Evolutionary conservation across 2,888 invertebrate genomes (phyloP).

Genomic region (Serripes groenlandicus): DNA sequence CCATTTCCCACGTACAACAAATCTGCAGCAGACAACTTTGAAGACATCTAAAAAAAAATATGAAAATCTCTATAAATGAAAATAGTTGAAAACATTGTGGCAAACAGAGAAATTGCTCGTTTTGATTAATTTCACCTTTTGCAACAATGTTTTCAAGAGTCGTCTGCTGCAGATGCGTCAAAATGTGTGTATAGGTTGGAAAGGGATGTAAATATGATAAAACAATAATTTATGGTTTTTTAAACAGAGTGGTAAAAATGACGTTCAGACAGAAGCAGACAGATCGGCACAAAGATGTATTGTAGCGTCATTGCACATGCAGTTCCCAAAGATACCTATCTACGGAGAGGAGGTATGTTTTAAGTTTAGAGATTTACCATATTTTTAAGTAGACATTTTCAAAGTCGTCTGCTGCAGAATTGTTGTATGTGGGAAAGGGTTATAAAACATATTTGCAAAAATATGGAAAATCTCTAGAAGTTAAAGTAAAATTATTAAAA

Average conservation of each 20-base stretch:
- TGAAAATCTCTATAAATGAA: too few species aligned
- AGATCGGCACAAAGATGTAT: constrained; percentile 97
- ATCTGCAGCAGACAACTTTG: too few species aligned
- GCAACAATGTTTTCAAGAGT: background rate
- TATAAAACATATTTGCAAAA: too few species aligned
- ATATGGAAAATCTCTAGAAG: too few species aligned
- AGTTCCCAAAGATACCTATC: constrained; percentile 90
- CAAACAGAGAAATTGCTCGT: background rate
- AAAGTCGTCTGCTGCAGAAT: too few species aligned
- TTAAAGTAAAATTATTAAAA: too few species aligned
- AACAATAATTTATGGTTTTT: background rate
- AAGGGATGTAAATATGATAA: background rate
- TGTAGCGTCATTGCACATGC: constrained; percentile 93
- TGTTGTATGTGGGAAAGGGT: too few species aligned
- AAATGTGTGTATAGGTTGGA: background rate
- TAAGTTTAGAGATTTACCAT: too few species aligned
- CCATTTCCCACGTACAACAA: too few species aligned
- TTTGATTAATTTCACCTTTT: background rate
- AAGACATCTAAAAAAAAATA: too few species aligned
- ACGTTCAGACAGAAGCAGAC: constrained; percentile 99
- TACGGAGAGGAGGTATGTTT: constrained; percentile 91
- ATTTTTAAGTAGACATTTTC: too few species aligned
- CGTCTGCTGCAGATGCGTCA: background rate
- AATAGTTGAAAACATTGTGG: too few species aligned
- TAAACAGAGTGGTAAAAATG: constrained; percentile 92